Conservation (phyloP, 1,140 invertebrate genomes). For the Pissodes strobi region DNA sequence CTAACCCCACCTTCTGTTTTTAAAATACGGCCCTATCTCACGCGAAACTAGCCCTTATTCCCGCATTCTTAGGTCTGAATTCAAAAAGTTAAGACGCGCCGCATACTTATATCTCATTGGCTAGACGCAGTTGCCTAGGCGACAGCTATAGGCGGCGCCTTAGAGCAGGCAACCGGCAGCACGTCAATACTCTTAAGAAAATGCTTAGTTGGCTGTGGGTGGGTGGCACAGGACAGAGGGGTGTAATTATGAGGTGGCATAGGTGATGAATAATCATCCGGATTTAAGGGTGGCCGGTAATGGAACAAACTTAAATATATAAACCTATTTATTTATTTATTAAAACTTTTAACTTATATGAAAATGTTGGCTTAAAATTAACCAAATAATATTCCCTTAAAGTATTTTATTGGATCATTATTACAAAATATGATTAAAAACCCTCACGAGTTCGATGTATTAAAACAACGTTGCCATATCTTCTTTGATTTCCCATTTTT, state of each 20-base stretch:
- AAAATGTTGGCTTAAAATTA: too few species aligned
- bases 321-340: too few species aligned
- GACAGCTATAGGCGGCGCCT: slow-evolving; percentile 37
- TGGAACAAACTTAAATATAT: too few species aligned
- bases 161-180: slow-evolving; percentile 23
- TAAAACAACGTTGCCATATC: too few species aligned
- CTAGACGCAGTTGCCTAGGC: slow-evolving; percentile 29
- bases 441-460: too few species aligned
- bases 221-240: neutral
- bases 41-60: slow-evolving; percentile 33
- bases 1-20: slow-evolving; percentile 28
- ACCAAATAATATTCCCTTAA: too few species aligned
- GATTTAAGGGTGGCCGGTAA: slow-evolving; percentile 4
- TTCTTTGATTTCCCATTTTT: too few species aligned
- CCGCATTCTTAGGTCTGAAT: slow-evolving; percentile 33
- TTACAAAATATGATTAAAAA: too few species aligned
- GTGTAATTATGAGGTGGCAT: neutral
- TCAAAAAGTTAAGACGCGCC: slow-evolving; percentile 37
- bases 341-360: too few species aligned
- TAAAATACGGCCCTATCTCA: slow-evolving; percentile 28
- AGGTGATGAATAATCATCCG: slow-evolving; percentile 17
- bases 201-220: neutral
- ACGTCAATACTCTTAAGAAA: slow-evolving; percentile 38
- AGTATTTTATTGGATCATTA: too few species aligned
- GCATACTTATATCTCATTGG: slow-evolving; percentile 38